These are phyloP conservation scores for Linyphia triangularis DNA, from an alignment of 2,888 invertebrate species.

Conservation along the genomic window DNA sequence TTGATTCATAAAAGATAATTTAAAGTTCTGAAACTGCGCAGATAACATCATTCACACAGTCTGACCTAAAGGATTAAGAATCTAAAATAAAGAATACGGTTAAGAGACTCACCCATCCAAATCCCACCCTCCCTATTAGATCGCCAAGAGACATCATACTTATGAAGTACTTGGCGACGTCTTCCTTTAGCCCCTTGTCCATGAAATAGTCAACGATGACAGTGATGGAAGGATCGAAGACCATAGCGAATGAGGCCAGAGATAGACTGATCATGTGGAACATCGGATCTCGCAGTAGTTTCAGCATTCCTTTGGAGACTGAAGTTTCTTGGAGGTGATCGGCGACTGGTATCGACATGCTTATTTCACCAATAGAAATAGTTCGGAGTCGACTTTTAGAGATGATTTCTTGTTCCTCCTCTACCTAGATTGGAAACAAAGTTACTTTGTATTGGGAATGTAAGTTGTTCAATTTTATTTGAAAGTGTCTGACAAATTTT, in stretches of 20 bases:
- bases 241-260: constrained; percentile 10
- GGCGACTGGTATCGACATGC: neutral
- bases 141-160: constrained; percentile 44
- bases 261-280: constrained; percentile 68
- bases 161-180: constrained; percentile 56
- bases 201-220: constrained; percentile 56
- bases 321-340: constrained; percentile 13
- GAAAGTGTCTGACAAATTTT: too few species aligned
- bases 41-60: too few species aligned
- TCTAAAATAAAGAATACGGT: too few species aligned
- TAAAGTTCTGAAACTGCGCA: too few species aligned
- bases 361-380: constrained; percentile 43
- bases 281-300: constrained; percentile 45
- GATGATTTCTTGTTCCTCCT: neutral
- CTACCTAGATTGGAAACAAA: neutral
- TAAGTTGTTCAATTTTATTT: too few species aligned
- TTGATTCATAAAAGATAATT: too few species aligned
- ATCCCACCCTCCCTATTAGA: constrained; percentile 35
- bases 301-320: neutral
- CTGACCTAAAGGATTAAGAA: too few species aligned
- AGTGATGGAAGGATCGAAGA: constrained; percentile 50
- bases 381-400: constrained; percentile 9
- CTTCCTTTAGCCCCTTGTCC: constrained; percentile 55
- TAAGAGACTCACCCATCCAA: constrained; percentile 70
- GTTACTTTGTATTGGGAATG: too few species aligned